Base-by-base conservation (phyloP, 2,797 vertebrate genomes). In the Epinephelus awoara region DNA sequence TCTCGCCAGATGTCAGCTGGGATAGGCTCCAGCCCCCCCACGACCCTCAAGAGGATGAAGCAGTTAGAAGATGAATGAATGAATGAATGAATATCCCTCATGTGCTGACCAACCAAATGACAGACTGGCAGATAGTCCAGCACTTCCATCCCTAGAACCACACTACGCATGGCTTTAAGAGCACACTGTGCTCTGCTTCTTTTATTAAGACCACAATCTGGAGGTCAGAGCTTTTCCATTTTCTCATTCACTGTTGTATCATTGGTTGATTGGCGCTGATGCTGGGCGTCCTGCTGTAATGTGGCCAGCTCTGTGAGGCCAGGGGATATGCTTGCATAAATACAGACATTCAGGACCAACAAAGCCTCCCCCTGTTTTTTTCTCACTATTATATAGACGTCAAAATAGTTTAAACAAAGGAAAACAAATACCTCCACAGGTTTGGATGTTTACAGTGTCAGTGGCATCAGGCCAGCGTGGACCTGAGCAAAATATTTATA, bases 401-500 rank as follows among this genome's bases (percentile, higher is more conserved):
- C 95, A 95, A 92, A 94, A 94, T 84, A 90, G 91, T 95, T 95
- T 96, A 95, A 94, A 95, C 92, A 94, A 94, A 95, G 94, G 94
- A 94, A 95, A 94, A 94, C 82, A 94, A 92, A 92, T 94, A 95
- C 88, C 89, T 82, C 88, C 81, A 70, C 92, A 91, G 89, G 85
- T 91, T 91, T 86, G 90, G 92, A 94, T 95, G 96, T 96, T 96
- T 96, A 96, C 88, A 95, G 87, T 86, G 87, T 85, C 66, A 56
- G 82, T 94, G 95, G 95, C 94, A 91, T 90, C 83, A 80, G 69
- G 90, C 93, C 91, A 94, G 85, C n/a, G 0, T 15, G 34, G 79
- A 88, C 75, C 75, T 69, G 89, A 86, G 82, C 77, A 85, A 88
- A 91, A 92, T 91, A 93, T 92, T 93, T 89, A 80, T 84, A 83